Evolutionary conservation across 53 echinoderm and acorn worm genomes (phyloP), one percentile per base, ranked within the genome.

Genomic region (Astropecten irregularis): DNA sequence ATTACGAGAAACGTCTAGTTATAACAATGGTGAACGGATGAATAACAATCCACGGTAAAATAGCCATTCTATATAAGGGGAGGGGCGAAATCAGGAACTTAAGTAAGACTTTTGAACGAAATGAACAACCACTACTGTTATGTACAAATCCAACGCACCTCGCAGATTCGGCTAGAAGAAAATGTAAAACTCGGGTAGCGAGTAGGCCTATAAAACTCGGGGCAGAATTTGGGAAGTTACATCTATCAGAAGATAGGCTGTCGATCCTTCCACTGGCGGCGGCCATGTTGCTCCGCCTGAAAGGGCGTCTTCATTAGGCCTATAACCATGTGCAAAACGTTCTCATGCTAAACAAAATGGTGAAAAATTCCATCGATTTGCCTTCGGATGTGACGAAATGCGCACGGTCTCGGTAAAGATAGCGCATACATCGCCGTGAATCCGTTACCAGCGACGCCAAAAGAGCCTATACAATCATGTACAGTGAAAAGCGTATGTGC

Each of bases 111-210:
- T 42, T 42, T 64, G 46, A 40, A 68, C 68, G 15, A 68, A 68
- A 68, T 68, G 10, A 46, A 68, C 64, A 37, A 62, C 62, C 15
- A 67, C 9, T 40, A 67, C n/a, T 3, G 21, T 15, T 67, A 59
- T 59, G 40, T 67, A 67, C 67, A 67, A 38, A 22, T 20, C 44
- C 20, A 68, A 64, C 28, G 19, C 40, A 23, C 68, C 68, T 68
- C 29, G 9, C 67, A n/a, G 38, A 37, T 35, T 4, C 11, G 2
- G 36, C 38, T 37, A 19, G 36, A 38, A 38, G 15, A 14, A 37
- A 19, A 19, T 29, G 9, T n/a, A 63, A 65, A 5, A 21, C 18
- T 4, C 20, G 4, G 3, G 53, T 13, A 13, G 3, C 3, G n/a
- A 18, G 53, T 16, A 53, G 8, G 47, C 47, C 8, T 9, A 46